phyloP scores from a whole-genome alignment of 2,113 vertebrate genomes.

The Aphyosemion australe region DNA sequence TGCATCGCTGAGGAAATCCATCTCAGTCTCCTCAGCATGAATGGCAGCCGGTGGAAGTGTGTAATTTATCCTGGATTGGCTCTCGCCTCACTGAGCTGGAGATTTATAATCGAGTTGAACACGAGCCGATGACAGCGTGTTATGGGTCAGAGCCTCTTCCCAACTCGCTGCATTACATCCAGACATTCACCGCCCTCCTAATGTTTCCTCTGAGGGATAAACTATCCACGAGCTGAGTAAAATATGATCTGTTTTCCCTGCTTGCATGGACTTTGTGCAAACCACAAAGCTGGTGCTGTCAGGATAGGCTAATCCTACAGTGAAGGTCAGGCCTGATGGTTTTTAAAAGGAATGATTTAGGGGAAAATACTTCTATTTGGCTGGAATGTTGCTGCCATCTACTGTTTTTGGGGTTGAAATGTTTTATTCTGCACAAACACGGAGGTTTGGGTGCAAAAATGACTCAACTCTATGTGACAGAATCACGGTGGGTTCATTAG shows the following conservation, averaged over 20 bases:
- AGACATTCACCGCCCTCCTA: neutral
- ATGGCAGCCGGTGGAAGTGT: constrained; percentile 10
- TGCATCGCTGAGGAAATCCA: constrained; percentile 35
- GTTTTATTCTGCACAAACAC: neutral
- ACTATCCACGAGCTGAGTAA: constrained; percentile 4
- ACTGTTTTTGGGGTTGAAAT: constrained; percentile 31
- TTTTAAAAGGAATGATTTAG: neutral
- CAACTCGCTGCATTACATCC: constrained; percentile 2
- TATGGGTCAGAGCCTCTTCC: neutral
- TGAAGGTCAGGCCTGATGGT: constrained; percentile 46
- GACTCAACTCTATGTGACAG: too few relatives aligned
- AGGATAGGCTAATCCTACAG: constrained; percentile 38
- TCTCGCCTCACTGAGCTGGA: neutral
- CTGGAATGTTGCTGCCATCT: constrained; percentile 64
- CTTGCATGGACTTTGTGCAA: constrained; percentile 38
- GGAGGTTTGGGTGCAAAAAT: too few relatives aligned
- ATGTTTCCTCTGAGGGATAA: neutral
- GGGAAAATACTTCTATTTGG: constrained; percentile 2
- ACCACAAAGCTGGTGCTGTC: constrained; percentile 36
- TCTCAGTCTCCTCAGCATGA: constrained; percentile 19
- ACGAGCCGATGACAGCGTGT: neutral
- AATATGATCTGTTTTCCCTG: constrained; percentile 4
- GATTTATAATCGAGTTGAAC: constrained; percentile 33
- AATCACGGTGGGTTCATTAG: too few relatives aligned
- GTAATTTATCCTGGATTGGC: constrained; percentile 1